A percentile compares a stretch with the other conserved stretches of the same genome.
These are phyloP conservation scores for Agriopis leucophaearia DNA, from an alignment of 2,888 invertebrate species.

Conservation along the genomic window DNA sequence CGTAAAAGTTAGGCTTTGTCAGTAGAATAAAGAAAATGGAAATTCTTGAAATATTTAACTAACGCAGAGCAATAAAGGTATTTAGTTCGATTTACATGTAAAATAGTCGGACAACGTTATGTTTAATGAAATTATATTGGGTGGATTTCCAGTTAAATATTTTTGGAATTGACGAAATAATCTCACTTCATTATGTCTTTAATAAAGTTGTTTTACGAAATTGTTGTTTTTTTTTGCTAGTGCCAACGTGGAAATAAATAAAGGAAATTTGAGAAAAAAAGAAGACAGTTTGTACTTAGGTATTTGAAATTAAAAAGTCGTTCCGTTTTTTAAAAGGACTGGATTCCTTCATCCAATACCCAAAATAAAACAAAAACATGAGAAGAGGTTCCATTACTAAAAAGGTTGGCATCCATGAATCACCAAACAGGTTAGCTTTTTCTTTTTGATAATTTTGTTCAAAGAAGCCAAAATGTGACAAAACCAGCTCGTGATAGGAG, in stretches of 20 bases:
- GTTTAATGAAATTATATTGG: too few species aligned
- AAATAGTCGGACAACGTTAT: too few species aligned
- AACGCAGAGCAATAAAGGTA: too few species aligned
- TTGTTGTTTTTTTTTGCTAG: too few species aligned
- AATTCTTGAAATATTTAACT: too few species aligned
- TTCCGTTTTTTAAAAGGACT: constrained; percentile 13
- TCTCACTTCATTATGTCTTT: too few species aligned
- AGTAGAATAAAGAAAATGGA: too few species aligned
- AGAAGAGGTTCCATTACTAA: constrained; percentile 43
- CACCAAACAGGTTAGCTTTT: constrained; percentile 48
- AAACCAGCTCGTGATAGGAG: constrained; percentile 69
- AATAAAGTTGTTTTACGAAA: too few species aligned
- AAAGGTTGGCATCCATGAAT: constrained; percentile 47
- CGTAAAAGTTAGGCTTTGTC: too few species aligned
- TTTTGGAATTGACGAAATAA: neutral
- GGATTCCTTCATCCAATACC: constrained; percentile 17
- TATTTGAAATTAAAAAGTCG: neutral
- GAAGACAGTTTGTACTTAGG: neutral
- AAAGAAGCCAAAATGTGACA: constrained; percentile 52
- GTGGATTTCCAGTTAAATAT: neutral
- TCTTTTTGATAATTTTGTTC: constrained; percentile 40
- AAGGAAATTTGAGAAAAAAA: neutral
- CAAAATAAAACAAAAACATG: constrained; percentile 20
- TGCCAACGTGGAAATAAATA: too few species aligned
- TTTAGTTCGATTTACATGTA: too few species aligned